A percentile compares a stretch with the other conserved stretches of the same genome.
These are phyloP conservation scores for Hecatera dysodea DNA, from an alignment of 2,888 invertebrate species.

Conservation along the genomic window DNA sequence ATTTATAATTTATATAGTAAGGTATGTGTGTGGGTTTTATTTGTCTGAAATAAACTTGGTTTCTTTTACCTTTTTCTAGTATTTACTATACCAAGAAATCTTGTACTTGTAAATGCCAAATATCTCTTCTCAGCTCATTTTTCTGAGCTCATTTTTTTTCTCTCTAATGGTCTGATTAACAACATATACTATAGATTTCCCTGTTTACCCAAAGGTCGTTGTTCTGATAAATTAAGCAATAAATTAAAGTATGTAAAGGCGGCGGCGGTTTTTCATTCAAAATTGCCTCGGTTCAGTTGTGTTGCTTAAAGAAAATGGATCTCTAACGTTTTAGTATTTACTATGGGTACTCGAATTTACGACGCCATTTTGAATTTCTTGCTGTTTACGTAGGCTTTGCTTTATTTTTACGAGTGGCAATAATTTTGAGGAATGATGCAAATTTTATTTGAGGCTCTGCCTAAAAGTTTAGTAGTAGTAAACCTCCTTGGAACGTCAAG, in stretches of 20 bases:
- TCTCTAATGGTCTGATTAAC: slow-evolving; percentile 12
- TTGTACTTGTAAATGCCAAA: not conserved
- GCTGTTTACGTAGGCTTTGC: slow-evolving; percentile 17
- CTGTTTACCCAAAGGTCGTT: slow-evolving; percentile 54
- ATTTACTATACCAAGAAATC: too few relatives aligned
- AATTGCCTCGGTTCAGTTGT: slow-evolving; percentile 70
- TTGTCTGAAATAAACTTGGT: too few relatives aligned
- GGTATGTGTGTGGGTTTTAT: too few relatives aligned
- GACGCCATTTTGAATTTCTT: slow-evolving; percentile 38
- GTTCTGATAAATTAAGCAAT: slow-evolving; percentile 81
- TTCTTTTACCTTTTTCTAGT: too few relatives aligned
- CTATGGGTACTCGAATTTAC: slow-evolving; percentile 59
- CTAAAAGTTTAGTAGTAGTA: slow-evolving; percentile 22
- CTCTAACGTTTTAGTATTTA: slow-evolving; percentile 53
- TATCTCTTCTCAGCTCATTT: too few relatives aligned
- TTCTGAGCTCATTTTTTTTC: not conserved
- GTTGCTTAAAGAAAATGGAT: slow-evolving; percentile 66
- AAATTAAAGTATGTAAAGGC: slow-evolving; percentile 76
- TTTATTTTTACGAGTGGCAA: slow-evolving; percentile 46
- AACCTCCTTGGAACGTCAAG: not conserved
- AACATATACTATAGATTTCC: slow-evolving; percentile 33
- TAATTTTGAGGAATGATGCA: slow-evolving; percentile 30
- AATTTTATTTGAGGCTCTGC: slow-evolving; percentile 35
- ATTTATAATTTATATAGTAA: too few relatives aligned
- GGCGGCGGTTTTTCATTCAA: slow-evolving; percentile 75